Evolutionary conservation across 2,113 vertebrate genomes (phyloP).

Genomic region (Promerops cafer): DNA sequence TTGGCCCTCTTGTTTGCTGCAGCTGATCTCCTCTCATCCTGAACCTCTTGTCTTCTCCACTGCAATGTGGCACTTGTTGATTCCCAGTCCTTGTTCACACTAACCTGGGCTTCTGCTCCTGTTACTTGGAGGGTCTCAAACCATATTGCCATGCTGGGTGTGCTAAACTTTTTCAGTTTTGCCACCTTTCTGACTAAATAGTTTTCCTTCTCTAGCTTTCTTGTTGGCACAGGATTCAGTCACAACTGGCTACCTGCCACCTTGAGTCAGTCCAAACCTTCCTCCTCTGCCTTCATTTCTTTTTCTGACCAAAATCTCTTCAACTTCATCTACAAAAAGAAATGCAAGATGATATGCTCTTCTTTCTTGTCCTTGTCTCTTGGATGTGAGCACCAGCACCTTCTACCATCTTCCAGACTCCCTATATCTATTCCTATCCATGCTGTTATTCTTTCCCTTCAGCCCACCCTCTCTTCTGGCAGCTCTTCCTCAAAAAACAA

Average conservation of each 20-base stretch:
- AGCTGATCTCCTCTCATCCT: neutral
- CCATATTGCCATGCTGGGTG: neutral
- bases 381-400: neutral
- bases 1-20: neutral
- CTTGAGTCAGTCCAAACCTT: slow-evolving; percentile 3
- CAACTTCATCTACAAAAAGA: neutral
- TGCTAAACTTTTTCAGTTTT: neutral
- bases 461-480: slow-evolving; percentile 6
- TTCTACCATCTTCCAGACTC: neutral
- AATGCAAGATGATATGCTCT: neutral
- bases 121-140: neutral
- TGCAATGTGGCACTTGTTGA: neutral
- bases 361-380: neutral
- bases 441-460: slow-evolving; percentile 1
- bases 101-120: neutral
- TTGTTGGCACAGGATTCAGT: neutral
- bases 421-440: neutral
- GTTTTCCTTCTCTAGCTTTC: neutral
- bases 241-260: slow-evolving; percentile 37
- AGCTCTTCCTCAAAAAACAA: slow-evolving; percentile 2
- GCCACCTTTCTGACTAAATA: slow-evolving; percentile 24
- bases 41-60: neutral
- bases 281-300: neutral
- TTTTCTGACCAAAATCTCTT: slow-evolving; percentile 3
- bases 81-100: neutral